phyloP scores from a whole-genome alignment of 2,113 vertebrate genomes.

The Oreochromis niloticus region DNA sequence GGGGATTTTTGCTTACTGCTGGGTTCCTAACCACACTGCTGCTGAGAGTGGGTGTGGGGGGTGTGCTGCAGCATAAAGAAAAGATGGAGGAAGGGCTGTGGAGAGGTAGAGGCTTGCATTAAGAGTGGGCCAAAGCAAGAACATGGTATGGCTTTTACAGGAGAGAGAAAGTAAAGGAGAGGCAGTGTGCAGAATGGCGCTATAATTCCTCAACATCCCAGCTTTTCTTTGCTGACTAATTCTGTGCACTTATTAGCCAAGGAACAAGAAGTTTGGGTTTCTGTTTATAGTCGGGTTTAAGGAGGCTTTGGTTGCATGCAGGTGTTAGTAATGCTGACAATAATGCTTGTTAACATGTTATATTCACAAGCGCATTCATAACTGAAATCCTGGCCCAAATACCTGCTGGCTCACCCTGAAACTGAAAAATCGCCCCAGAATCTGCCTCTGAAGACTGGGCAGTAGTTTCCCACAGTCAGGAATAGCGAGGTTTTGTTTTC shows the following conservation, averaged over 20 bases:
- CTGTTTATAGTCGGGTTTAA: background rate
- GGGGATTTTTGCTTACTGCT: slow-evolving; percentile 53
- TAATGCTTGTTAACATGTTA: background rate
- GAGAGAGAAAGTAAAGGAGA: slow-evolving; percentile 3
- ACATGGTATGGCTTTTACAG: slow-evolving; percentile 52
- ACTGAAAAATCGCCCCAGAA: background rate
- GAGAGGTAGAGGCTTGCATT: slow-evolving; percentile 29
- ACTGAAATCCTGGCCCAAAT: background rate
- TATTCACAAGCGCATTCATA: background rate
- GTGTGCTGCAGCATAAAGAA: background rate
- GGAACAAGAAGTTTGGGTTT: accelerated
- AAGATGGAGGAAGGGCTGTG: background rate
- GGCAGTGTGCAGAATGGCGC: background rate
- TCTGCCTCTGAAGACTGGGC: background rate
- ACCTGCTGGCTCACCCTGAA: background rate
- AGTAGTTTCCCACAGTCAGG: background rate
- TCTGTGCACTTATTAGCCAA: background rate
- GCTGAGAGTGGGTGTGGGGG: background rate
- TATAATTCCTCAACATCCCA: background rate
- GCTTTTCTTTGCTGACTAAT: background rate
- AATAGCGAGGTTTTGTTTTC: background rate
- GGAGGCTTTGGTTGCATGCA: background rate
- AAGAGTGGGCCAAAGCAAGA: slow-evolving; percentile 37
- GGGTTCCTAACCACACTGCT: slow-evolving; percentile 1
- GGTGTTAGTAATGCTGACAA: background rate